Evolutionary conservation across 2,888 invertebrate genomes (phyloP).

Genomic region (Pandemis cinnamomeana): DNA sequence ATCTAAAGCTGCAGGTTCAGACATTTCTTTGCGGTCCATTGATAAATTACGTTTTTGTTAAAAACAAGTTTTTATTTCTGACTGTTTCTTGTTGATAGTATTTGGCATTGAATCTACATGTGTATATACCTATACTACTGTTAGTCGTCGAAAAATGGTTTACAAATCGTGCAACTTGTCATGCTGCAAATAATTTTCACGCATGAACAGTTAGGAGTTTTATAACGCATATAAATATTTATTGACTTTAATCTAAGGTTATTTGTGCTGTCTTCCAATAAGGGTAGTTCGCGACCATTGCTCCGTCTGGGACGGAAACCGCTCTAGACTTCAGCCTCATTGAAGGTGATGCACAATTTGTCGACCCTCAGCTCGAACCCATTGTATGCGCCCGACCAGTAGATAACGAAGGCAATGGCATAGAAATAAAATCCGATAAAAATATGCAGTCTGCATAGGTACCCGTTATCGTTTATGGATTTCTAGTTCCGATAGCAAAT

Average conservation of each 20-base stretch:
- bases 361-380: constrained; percentile 52
- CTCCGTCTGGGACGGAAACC: constrained; percentile 62
- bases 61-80: no score
- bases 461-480: background rate
- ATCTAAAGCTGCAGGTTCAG: no score
- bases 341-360: constrained; percentile 71
- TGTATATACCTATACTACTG: no score
- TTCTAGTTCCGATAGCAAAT: background rate
- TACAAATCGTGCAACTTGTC: no score
- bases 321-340: constrained; percentile 54
- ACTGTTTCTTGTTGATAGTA: no score
- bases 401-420: constrained; percentile 64
- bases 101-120: no score
- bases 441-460: constrained; percentile 19
- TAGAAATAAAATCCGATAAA: constrained; percentile 49
- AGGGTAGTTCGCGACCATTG: constrained; percentile 43
- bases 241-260: background rate
- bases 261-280: constrained; percentile 21
- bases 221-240: background rate
- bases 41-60: no score
- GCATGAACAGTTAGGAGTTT: no score
- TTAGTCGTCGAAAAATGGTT: no score
- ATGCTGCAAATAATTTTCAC: no score
- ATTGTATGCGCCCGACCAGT: constrained; percentile 50
- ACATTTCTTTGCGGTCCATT: no score